phyloP scores from a whole-genome alignment of 2,797 vertebrate species.

The Tamandua tetradactyla region DNA sequence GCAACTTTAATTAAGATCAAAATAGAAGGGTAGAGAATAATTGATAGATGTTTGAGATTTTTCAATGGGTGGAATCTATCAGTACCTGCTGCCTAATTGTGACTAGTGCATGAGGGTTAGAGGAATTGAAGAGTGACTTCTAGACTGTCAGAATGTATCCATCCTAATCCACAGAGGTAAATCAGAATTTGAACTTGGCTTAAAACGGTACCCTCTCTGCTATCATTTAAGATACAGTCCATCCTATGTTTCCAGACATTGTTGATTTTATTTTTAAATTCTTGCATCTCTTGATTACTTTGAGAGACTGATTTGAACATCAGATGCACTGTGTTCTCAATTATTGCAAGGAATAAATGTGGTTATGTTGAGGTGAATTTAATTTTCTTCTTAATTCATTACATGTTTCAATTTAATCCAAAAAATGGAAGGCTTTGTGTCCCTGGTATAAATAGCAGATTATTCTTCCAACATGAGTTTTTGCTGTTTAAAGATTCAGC shows the following conservation, averaged over 20 bases:
- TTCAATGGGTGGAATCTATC: no score
- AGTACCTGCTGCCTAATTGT: not conserved
- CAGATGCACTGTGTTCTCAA: constrained; percentile 46
- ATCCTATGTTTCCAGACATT: not conserved
- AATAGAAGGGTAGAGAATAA: not conserved
- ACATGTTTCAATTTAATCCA: constrained; percentile 9
- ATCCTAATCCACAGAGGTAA: not conserved
- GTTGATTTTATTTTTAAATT: not conserved
- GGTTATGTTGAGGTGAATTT: constrained; percentile 34
- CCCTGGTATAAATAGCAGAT: not conserved
- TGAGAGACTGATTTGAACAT: constrained; percentile 49
- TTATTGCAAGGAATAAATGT: constrained; percentile 35
- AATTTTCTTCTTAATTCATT: constrained; percentile 58
- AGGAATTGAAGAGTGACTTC: not conserved
- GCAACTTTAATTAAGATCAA: not conserved
- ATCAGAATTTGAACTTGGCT: not conserved
- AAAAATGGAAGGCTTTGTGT: constrained; percentile 3
- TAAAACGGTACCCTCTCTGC: not conserved
- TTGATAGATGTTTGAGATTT: not conserved
- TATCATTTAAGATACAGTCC: not conserved
- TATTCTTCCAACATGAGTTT: not conserved
- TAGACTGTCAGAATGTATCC: not conserved
- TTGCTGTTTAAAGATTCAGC: constrained; percentile 3
- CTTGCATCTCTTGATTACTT: not conserved
- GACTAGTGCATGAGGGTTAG: rapidly evolving